Conservation (phyloP, 1,140 invertebrate genomes). For the Macrobrachium nipponense region DNA sequence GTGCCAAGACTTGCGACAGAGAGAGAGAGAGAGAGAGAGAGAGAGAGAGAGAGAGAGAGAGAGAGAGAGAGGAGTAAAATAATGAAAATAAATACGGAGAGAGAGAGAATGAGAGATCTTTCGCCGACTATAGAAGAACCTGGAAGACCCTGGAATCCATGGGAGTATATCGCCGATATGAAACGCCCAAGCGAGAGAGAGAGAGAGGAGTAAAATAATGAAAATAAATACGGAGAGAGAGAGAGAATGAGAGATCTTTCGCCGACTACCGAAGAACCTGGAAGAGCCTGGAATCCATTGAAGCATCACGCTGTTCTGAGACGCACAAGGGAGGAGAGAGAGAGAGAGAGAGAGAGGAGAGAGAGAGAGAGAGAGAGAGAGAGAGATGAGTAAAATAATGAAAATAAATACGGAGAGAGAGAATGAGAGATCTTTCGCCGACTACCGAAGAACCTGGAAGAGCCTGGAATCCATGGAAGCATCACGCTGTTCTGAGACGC, state of each 20-base stretch:
- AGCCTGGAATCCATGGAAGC: background rate
- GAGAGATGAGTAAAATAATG: background rate
- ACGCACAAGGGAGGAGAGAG: background rate
- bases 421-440: background rate
- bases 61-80: background rate
- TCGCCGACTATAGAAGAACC: no score
- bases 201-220: background rate
- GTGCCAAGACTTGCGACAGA: background rate
- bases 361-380: no score
- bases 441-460: background rate
- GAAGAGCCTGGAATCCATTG: background rate
- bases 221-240: background rate
- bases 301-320: no score
- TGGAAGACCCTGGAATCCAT: no score
- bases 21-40: conserved; percentile 10
- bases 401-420: background rate
- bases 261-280: background rate
- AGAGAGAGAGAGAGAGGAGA: background rate
- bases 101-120: no score
- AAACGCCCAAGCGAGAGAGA: background rate
- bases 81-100: background rate
- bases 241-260: background rate
- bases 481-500: no score
- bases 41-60: conserved; percentile 11
- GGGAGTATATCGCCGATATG: no score